A percentile compares a stretch with the other conserved stretches of the same genome.
Conservation (phyloP, 2,113 vertebrate genomes). For the Dicaeum eximium region DNA sequence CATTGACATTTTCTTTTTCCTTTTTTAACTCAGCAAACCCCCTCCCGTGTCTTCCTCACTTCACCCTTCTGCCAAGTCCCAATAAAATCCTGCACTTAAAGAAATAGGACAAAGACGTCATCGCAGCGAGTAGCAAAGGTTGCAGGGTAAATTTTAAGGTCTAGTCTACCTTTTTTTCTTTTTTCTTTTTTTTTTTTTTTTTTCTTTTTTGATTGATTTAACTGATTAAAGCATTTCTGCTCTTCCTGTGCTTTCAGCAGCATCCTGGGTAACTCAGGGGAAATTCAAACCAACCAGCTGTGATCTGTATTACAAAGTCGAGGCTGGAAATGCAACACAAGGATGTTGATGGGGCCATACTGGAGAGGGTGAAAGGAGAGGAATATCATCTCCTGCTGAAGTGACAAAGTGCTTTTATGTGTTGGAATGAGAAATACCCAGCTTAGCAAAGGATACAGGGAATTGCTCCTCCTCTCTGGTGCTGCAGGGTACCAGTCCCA, state of each 20-base stretch:
- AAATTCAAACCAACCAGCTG: conserved; percentile 58
- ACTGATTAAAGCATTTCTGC: conserved; percentile 49
- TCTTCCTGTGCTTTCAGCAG: conserved; percentile 19
- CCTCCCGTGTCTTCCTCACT: neutral
- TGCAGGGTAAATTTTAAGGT: conserved; percentile 9
- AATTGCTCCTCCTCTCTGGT: neutral
- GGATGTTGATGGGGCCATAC: neutral
- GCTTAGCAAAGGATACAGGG: neutral
- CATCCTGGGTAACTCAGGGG: conserved; percentile 50
- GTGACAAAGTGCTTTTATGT: neutral
- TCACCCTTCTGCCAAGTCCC: conserved; percentile 19
- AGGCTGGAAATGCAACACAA: conserved; percentile 26
- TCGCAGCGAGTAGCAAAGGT: neutral
- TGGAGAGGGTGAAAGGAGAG: conserved; percentile 7
- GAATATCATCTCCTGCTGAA: neutral
- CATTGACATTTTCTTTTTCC: conserved; percentile 32
- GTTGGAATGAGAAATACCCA: neutral
- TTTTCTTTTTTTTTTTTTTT: too few species aligned
- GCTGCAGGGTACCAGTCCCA: neutral
- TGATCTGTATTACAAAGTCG: conserved; percentile 26
- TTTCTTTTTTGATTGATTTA: neutral
- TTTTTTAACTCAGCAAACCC: neutral
- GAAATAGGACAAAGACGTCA: conserved; percentile 21
- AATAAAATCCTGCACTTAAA: conserved; percentile 13
- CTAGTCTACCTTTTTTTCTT: neutral